Evolutionary conservation across 1,140 invertebrate species (phyloP).

Genomic region (Diorhabda carinulata): DNA sequence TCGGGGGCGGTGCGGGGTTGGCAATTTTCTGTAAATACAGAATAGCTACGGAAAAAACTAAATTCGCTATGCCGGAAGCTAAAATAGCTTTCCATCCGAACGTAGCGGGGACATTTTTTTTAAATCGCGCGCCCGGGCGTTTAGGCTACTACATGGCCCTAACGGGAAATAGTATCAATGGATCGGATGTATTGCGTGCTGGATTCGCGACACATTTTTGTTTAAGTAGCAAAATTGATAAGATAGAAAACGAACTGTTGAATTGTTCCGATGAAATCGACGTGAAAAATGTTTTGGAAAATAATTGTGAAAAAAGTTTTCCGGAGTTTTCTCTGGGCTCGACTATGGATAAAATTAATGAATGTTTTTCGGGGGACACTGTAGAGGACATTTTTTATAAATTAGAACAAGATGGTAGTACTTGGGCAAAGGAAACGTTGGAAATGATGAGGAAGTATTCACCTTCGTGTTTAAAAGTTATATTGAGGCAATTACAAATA

Average conservation of each 20-base stretch:
- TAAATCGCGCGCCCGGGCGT: constrained; percentile 80
- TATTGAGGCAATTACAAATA: constrained; percentile 69
- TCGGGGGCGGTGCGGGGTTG: constrained; percentile 98
- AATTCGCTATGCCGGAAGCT: constrained; percentile 99
- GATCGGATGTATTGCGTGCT: constrained; percentile 80
- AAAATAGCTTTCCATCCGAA: constrained; percentile 93
- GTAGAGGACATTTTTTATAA: constrained; percentile 80
- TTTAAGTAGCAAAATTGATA: constrained; percentile 60
- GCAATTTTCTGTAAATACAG: constrained; percentile 90
- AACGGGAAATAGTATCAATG: constrained; percentile 81
- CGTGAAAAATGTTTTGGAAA: constrained; percentile 57
- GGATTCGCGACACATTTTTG: constrained; percentile 94
- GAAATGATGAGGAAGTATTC: constrained; percentile 77
- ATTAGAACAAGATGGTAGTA: constrained; percentile 69
- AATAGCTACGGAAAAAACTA: constrained; percentile 90
- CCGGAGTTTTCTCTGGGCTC: constrained; percentile 69
- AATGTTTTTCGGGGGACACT: constrained; percentile 68
- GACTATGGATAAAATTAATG: constrained; percentile 76
- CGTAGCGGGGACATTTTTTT: constrained; percentile 89
- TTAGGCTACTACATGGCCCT: constrained; percentile 90
- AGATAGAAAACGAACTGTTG: constrained; percentile 65
- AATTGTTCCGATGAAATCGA: constrained; percentile 56
- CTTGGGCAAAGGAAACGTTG: constrained; percentile 73
- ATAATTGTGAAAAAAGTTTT: constrained; percentile 52
- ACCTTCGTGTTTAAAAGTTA: constrained; percentile 89